Conservation (phyloP, 2,888 invertebrate species). For the Willowsia nigromaculata region DNA sequence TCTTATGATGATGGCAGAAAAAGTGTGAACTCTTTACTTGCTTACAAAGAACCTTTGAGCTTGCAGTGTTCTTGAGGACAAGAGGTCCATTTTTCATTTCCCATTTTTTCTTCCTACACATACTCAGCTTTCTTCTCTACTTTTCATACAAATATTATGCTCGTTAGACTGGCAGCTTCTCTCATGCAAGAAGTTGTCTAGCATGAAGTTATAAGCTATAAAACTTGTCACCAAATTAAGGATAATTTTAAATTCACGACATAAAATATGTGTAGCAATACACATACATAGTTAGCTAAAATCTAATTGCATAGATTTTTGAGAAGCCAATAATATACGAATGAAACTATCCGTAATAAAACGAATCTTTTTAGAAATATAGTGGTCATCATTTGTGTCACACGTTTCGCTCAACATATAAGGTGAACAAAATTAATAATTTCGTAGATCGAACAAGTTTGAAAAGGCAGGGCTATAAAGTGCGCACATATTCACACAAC, state of each 20-base stretch:
- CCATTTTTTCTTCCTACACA: constrained; percentile 3
- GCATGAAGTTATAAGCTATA: too few species aligned
- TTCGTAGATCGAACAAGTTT: constrained; percentile 16
- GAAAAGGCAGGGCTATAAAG: not conserved
- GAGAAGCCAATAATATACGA: not conserved
- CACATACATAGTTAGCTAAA: too few species aligned
- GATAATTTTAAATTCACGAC: too few species aligned
- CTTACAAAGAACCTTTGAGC: not conserved
- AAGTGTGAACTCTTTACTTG: constrained; percentile 45
- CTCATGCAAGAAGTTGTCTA: too few species aligned
- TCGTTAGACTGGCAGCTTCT: too few species aligned
- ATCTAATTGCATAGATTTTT: too few species aligned
- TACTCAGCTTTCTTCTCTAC: constrained; percentile 4
- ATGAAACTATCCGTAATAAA: too few species aligned
- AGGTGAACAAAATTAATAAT: not conserved
- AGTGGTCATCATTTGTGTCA: constrained; percentile 1
- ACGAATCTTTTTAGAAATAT: not conserved
- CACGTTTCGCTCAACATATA: not conserved
- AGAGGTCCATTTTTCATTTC: constrained; percentile 51
- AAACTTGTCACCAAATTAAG: not conserved
- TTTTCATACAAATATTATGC: too few species aligned
- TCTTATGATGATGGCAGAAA: constrained; percentile 41
- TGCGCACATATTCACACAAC: not conserved
- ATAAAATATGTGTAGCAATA: too few species aligned
- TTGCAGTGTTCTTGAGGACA: not conserved